These are phyloP conservation scores for Poecilia wingei DNA, from an alignment of 2,797 vertebrate genomes.

Conservation along the genomic window DNA sequence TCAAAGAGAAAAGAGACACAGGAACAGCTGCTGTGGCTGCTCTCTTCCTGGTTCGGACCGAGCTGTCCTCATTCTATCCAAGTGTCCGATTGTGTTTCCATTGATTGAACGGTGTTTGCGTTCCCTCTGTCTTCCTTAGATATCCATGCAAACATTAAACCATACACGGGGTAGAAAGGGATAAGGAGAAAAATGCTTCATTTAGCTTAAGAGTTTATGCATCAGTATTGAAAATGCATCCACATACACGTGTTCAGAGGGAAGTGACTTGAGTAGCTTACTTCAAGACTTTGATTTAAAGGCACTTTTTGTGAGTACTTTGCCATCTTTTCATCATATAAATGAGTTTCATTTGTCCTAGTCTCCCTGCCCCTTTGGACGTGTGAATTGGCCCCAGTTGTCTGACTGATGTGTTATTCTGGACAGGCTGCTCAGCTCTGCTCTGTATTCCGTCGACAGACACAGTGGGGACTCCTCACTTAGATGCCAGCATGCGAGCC, in stretches of 20 bases:
- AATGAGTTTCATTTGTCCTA: conserved; percentile 34
- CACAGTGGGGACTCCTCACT: conserved; percentile 62
- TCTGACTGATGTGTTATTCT: conserved; percentile 75
- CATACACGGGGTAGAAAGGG: not conserved
- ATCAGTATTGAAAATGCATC: not conserved
- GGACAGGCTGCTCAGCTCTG: conserved; percentile 54
- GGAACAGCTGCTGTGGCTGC: conserved; percentile 71
- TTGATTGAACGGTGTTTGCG: conserved; percentile 17
- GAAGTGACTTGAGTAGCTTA: not conserved
- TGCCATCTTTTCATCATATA: conserved; percentile 5
- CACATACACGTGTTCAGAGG: not conserved
- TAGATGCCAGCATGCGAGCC: conserved; percentile 71
- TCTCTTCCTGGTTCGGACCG: conserved; percentile 47
- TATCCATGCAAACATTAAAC: conserved; percentile 17
- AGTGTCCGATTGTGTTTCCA: conserved; percentile 52
- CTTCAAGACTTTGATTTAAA: conserved; percentile 4
- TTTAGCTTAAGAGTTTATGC: not conserved
- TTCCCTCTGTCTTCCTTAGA: conserved; percentile 14
- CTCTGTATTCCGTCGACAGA: conserved; percentile 64
- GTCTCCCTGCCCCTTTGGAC: conserved; percentile 51
- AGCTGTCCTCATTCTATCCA: conserved; percentile 72
- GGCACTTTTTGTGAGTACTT: not conserved
- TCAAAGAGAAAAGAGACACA: conserved; percentile 57
- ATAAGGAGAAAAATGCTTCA: conserved; percentile 4
- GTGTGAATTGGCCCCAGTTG: conserved; percentile 67